Evolutionary conservation across 1,140 invertebrate species (phyloP), one percentile per base, ranked within the genome.

Genomic region (Augochlora pura): DNA sequence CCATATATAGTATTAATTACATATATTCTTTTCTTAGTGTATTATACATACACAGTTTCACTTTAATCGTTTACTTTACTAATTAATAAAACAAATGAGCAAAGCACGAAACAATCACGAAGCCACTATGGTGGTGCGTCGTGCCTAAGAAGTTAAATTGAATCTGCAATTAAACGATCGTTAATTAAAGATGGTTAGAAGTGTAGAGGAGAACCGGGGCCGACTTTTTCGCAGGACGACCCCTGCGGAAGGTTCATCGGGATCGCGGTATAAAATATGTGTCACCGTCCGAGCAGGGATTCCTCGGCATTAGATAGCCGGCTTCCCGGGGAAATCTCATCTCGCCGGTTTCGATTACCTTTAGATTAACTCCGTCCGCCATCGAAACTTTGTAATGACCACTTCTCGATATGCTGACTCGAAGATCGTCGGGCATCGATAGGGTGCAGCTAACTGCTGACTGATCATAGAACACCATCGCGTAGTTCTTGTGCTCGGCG

Each of bases 401-500:
- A 64, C 73, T 73, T 49, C 68, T 42, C 32, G 84, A 83, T 80
- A 86, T 86, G 77, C 75, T 82, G 79, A 87, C 71, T 59, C 54
- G 78, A 42, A 88, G 70, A 57, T 84, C 66, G 59, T 77, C 83
- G 42, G 87, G 85, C 82, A 89, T 91, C 69, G 80, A 87, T 81
- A 91, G 60, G 68, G 78, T 83, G 79, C 86, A 91, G 71, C 66
- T 76, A 82, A 83, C 81, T 80, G 88, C 89, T 69, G 87, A 84
- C 86, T 89, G 91, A 84, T 94, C 91, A 72, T 93, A 91, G 52
- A 88, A 91, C 21, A 94, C 90, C 6, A 91, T 93, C 14, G 94
- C 92, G 84, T 94, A 94, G 86, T 94, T 93, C 49, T 90, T 86
- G 90, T 94, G 94, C 83, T 94, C 94, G 66, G 93, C 86, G 39